These are phyloP conservation scores for Aplodontia rufa DNA, from an alignment of 2,113 vertebrate genomes.

Conservation along the genomic window DNA sequence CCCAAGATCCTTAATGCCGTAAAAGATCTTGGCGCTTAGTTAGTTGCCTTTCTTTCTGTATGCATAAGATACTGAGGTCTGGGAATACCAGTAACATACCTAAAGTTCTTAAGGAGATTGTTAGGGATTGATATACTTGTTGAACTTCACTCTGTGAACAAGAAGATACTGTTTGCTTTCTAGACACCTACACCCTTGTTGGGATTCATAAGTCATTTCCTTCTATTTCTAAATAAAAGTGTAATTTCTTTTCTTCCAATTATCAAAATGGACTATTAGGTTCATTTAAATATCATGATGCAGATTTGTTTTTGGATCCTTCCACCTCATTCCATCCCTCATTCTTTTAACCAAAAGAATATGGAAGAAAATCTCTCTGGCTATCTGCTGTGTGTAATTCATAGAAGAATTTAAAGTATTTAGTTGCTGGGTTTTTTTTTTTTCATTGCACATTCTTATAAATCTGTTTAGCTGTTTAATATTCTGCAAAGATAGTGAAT, in stretches of 20 bases:
- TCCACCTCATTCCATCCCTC: neutral
- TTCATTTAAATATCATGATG: neutral
- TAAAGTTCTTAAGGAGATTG: neutral
- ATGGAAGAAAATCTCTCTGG: slow-evolving; percentile 4
- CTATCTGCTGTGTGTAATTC: neutral
- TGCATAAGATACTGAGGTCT: neutral
- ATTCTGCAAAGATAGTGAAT: neutral
- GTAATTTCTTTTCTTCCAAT: neutral
- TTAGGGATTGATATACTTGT: neutral
- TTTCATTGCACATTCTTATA: neutral
- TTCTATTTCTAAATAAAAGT: slow-evolving; percentile 33
- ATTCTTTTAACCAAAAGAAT: slow-evolving; percentile 14
- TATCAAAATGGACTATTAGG: neutral
- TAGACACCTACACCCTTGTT: neutral
- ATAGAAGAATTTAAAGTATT: neutral
- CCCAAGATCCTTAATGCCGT: neutral
- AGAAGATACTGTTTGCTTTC: neutral
- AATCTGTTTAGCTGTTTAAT: neutral
- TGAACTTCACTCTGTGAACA: neutral
- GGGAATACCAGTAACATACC: neutral
- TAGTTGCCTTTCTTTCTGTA: neutral
- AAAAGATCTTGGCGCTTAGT: neutral
- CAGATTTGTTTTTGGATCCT: neutral
- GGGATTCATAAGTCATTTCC: neutral
- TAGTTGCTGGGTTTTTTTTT: neutral